Base-by-base conservation (phyloP, 2,888 invertebrate species). In the Electrophaes corylata region DNA sequence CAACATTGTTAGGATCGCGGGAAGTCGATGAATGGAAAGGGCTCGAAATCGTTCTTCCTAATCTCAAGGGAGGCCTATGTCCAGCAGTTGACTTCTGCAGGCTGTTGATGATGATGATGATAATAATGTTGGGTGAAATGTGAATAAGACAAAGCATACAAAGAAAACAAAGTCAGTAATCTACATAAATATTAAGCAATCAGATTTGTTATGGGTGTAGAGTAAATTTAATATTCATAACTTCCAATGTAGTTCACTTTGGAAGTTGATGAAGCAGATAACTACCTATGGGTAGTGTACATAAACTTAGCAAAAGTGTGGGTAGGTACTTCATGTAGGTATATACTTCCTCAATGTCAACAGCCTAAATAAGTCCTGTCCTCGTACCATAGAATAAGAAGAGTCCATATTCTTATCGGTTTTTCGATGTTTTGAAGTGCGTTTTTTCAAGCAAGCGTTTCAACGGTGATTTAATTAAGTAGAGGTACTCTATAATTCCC, bases 391-490 rank as follows among this genome's bases (percentile, higher is more conserved):
- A n/a, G n/a, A n/a, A n/a, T n/a, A n/a, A n/a, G n/a, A n/a, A n/a
- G n/a, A n/a, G n/a, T n/a, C n/a, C n/a, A n/a, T n/a, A n/a, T n/a
- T n/a, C n/a, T 23, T 23, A n/a, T 31, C 31, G 11, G 31, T n/a
- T n/a, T n/a, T n/a, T n/a, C n/a, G n/a, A n/a, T n/a, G n/a, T n/a
- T n/a, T n/a, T n/a, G n/a, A n/a, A n/a, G n/a, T n/a, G n/a, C n/a
- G n/a, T 3, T 16, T 47, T 37, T 48, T 48, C 23, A 0, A 14
- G 5, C 4, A 10, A 43, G 33, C 18, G 23, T 47, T 44, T 45
- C 16, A 56, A 56, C 56, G 49, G 56, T 50, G 49, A 39, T 49
- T 18, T 33, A 45, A 55, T 56, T 50, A 54, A 4, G 12, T 52
- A 52, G 29, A 45, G 35, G 18, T 39, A 37, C 11, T 31, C 31